These are phyloP conservation scores for Deroplatys truncata DNA, from an alignment of 2,888 invertebrate species.

Conservation along the genomic window DNA sequence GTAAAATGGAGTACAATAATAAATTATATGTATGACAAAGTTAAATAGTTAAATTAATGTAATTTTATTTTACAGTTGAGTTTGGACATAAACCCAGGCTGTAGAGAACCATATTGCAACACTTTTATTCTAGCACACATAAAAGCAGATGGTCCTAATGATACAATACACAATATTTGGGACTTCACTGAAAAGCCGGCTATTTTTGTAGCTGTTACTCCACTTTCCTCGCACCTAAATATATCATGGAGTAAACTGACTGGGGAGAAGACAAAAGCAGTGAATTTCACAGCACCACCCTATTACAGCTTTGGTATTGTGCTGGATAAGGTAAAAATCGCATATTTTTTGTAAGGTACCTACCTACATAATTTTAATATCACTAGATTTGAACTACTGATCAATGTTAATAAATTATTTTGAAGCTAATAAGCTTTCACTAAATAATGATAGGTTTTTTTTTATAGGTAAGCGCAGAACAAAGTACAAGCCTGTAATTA, in stretches of 20 bases:
- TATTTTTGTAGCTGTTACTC: constrained; percentile 52
- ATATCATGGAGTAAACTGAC: constrained; percentile 50
- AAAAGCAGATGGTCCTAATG: constrained; percentile 52
- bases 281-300: constrained; percentile 48
- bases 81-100: constrained; percentile 40
- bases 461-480: too few species aligned
- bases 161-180: constrained; percentile 64
- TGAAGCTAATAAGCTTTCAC: too few species aligned
- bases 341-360: too few species aligned
- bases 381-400: too few species aligned
- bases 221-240: constrained; percentile 45
- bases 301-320: constrained; percentile 57
- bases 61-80: constrained; percentile 36
- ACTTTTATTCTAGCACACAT: constrained; percentile 51
- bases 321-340: constrained; percentile 55
- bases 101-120: constrained; percentile 34
- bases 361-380: too few species aligned
- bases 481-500: too few species aligned
- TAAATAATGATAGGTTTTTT: too few species aligned
- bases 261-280: constrained; percentile 37
- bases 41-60: neutral
- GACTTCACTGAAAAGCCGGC: constrained; percentile 60
- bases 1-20: too few species aligned
- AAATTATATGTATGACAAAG: too few species aligned
- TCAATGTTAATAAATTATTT: neutral